phyloP scores from a whole-genome alignment of 2,797 vertebrate genomes.

The Gymnothorax javanicus region DNA sequence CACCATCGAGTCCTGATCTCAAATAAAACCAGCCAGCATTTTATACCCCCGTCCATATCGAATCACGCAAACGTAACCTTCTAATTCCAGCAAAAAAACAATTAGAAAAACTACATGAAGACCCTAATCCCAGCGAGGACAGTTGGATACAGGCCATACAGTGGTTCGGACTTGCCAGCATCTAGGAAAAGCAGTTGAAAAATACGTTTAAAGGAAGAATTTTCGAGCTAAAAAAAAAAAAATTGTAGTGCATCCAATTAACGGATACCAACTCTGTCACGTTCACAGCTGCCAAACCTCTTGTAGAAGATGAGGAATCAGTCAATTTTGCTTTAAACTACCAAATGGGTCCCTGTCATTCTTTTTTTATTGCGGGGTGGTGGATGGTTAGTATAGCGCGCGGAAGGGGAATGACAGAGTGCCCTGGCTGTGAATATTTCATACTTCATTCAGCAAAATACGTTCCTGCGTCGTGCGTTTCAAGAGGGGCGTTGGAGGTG shows the following conservation, averaged over 20 bases:
- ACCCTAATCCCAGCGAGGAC: too few species aligned
- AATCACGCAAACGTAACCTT: background rate
- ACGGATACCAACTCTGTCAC: background rate
- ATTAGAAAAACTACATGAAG: background rate
- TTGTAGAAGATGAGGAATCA: background rate
- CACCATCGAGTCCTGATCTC: background rate
- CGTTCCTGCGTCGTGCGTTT: too few species aligned
- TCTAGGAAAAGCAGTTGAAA: background rate
- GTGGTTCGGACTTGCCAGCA: background rate
- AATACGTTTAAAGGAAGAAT: background rate
- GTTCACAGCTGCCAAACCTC: background rate
- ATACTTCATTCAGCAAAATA: too few species aligned
- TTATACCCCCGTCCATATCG: background rate
- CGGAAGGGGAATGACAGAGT: too few species aligned
- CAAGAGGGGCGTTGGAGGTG: too few species aligned
- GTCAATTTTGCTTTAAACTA: background rate
- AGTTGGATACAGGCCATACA: background rate
- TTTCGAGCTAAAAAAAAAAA: background rate
- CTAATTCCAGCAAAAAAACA: background rate
- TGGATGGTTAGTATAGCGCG: too few species aligned
- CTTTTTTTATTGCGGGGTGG: background rate
- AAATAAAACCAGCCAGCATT: background rate
- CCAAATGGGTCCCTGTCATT: background rate
- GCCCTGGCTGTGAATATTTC: too few species aligned
- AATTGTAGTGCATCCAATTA: background rate